Evolutionary conservation across 2,113 vertebrate genomes (phyloP).

Genomic region (Triplophysa dalaica): DNA sequence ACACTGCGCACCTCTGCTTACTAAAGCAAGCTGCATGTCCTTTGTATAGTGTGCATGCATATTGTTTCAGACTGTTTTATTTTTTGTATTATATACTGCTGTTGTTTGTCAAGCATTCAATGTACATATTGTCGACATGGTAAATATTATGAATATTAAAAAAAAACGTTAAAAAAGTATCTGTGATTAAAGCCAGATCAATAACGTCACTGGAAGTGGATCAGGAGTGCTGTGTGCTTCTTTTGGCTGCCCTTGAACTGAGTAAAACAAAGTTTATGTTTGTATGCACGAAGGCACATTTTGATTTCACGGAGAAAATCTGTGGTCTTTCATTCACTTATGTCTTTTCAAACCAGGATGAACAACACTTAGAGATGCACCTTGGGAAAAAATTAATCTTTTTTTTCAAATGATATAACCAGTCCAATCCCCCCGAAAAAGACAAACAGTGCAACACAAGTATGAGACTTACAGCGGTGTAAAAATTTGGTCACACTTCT

Average conservation of each 20-base stretch:
- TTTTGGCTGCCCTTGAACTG: background rate
- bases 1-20: constrained; percentile 10
- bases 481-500: too few species aligned
- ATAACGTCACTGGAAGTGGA: constrained; percentile 7
- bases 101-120: too few species aligned
- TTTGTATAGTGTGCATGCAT: background rate
- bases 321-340: too few species aligned
- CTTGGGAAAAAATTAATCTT: too few species aligned
- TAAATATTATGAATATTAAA: too few species aligned
- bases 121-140: too few species aligned
- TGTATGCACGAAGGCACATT: background rate
- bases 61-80: background rate
- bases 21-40: background rate
- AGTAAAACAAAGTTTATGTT: background rate
- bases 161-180: background rate
- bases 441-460: too few species aligned
- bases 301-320: background rate
- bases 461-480: too few species aligned
- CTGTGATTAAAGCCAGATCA: background rate
- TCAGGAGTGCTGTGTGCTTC: background rate
- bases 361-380: too few species aligned
- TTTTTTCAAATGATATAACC: too few species aligned
- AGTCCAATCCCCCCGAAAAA: background rate
- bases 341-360: too few species aligned
- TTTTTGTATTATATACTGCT: too few species aligned